These are phyloP conservation scores for Drepanosiphum platanoidis DNA, from an alignment of 2,888 invertebrate genomes.

Conservation along the genomic window DNA sequence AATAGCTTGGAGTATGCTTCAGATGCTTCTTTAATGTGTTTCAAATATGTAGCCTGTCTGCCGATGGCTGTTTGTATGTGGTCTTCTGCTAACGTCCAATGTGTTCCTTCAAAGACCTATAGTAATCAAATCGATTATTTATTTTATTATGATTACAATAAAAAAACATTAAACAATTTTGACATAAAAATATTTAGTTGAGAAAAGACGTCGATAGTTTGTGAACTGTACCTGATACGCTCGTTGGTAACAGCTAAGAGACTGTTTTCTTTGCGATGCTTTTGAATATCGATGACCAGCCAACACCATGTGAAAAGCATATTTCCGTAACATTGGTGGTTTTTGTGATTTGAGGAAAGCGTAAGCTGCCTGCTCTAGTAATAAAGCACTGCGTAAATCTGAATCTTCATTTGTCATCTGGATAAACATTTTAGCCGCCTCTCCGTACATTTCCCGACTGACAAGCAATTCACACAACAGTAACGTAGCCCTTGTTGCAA, in stretches of 20 bases:
- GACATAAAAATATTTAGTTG: too few relatives aligned
- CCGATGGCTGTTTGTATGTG: constrained; percentile 96
- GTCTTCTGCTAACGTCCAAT: constrained; percentile 93
- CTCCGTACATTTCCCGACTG: constrained; percentile 80
- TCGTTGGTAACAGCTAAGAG: constrained; percentile 89
- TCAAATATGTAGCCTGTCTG: constrained; percentile 85
- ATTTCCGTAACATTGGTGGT: constrained; percentile 86
- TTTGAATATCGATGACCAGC: constrained; percentile 96
- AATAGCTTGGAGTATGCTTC: constrained; percentile 82
- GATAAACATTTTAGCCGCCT: constrained; percentile 94
- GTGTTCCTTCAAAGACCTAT: constrained; percentile 78
- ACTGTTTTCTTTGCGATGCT: constrained; percentile 91
- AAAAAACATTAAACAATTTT: too few relatives aligned
- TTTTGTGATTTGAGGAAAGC: constrained; percentile 80
- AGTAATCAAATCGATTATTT: constrained; percentile 2
- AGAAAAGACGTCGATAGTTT: constrained; percentile 7
- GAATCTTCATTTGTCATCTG: constrained; percentile 97
- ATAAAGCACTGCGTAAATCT: constrained; percentile 91
- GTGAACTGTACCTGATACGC: constrained; percentile 78
- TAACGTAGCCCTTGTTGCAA: constrained; percentile 91
- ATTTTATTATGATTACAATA: neutral
- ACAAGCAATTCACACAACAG: constrained; percentile 89
- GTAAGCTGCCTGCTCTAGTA: constrained; percentile 94
- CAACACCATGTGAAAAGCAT: constrained; percentile 95
- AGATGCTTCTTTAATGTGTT: constrained; percentile 76